phyloP scores from a whole-genome alignment of 2,113 vertebrate species.

The Bubo scandiacus region DNA sequence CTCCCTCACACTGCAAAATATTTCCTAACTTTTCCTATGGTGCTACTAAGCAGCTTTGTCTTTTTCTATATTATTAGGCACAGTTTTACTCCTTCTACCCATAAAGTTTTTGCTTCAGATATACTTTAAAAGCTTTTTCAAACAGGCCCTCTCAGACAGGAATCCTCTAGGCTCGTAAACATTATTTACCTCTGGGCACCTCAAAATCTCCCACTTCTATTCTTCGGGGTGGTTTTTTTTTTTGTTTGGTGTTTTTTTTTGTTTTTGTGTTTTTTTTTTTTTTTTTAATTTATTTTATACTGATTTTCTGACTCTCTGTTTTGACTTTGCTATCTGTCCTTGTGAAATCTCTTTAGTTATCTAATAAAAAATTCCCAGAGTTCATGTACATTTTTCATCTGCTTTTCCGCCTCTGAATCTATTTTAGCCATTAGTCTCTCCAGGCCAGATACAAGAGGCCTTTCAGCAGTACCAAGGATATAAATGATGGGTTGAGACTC shows the following conservation, averaged over 20 bases:
- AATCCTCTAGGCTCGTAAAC: neutral
- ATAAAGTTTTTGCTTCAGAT: neutral
- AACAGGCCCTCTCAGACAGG: neutral
- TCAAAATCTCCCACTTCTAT: neutral
- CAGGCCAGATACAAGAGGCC: neutral
- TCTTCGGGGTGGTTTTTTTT: neutral
- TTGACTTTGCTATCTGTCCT: neutral
- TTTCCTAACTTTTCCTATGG: neutral
- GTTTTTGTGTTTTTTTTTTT: neutral
- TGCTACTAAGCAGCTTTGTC: neutral
- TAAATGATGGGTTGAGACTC: neutral
- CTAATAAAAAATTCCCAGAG: neutral
- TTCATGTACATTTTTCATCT: neutral
- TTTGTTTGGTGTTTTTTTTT: neutral
- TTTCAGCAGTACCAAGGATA: neutral
- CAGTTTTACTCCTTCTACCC: neutral
- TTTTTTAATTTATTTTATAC: neutral
- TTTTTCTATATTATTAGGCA: neutral
- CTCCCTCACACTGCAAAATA: neutral
- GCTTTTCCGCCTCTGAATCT: neutral
- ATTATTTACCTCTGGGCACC: neutral
- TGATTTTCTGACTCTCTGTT: neutral
- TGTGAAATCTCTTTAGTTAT: neutral
- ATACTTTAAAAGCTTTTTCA: neutral
- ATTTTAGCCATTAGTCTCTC: neutral